Evolutionary conservation across 2,113 vertebrate species (phyloP).

Genomic region (Cyphomyrus plagiostoma): DNA sequence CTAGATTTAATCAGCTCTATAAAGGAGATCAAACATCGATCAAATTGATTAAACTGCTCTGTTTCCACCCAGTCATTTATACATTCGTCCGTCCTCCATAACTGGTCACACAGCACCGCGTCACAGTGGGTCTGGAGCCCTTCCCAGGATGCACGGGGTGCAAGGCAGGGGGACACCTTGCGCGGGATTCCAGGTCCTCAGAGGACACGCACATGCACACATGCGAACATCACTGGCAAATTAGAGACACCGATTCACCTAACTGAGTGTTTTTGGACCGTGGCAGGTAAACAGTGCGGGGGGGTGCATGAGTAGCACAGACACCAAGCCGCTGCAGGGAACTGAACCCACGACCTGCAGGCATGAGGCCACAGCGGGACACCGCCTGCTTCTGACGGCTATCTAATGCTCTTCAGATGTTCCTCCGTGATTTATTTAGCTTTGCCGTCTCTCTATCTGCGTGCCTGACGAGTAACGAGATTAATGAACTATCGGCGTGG

Average conservation of each 20-base stretch:
- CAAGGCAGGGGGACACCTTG: neutral
- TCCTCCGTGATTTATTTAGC: neutral
- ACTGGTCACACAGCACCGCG: neutral
- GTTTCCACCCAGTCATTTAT: neutral
- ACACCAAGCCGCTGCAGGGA: neutral
- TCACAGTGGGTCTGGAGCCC: neutral
- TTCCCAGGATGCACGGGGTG: neutral
- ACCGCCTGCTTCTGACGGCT: neutral
- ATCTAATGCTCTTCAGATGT: neutral
- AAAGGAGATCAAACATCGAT: neutral
- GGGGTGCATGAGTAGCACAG: neutral
- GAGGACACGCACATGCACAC: neutral
- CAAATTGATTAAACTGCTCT: neutral
- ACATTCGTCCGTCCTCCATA: neutral
- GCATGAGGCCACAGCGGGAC: neutral
- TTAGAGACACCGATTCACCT: neutral
- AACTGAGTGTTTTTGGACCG: neutral
- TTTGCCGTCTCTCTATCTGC: neutral
- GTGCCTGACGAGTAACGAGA: neutral
- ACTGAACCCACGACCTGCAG: neutral
- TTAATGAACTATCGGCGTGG: neutral
- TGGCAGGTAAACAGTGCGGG: neutral
- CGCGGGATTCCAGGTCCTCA: neutral
- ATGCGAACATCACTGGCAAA: neutral
- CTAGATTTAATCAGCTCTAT: neutral